phyloP scores from a whole-genome alignment of 2,113 vertebrate species.

The Sander vitreus region DNA sequence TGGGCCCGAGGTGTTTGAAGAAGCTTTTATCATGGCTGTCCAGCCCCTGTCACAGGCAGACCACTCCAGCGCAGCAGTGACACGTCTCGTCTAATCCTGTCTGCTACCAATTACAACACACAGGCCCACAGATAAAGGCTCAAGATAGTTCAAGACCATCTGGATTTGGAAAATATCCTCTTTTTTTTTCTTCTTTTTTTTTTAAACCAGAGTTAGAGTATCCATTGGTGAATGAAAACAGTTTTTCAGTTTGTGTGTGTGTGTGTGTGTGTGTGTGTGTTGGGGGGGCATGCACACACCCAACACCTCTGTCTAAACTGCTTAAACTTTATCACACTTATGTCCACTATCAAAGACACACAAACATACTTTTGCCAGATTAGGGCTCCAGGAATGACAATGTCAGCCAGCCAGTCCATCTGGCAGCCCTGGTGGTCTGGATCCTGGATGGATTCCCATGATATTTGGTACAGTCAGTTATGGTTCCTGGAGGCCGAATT shows the following conservation, averaged over 20 bases:
- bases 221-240: background rate
- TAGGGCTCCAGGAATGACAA: background rate
- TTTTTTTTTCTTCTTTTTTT: too few relatives aligned
- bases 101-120: conserved; percentile 51
- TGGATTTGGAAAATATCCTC: conserved; percentile 36
- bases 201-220: background rate
- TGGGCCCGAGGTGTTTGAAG: conserved; percentile 55
- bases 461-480: too few relatives aligned
- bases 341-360: background rate
- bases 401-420: too few relatives aligned
- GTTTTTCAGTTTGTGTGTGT: background rate
- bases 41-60: conserved; percentile 46
- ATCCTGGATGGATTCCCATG: too few relatives aligned
- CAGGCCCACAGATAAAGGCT: conserved; percentile 33
- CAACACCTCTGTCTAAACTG: background rate
- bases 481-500: too few relatives aligned
- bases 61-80: conserved; percentile 27
- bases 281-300: too few relatives aligned
- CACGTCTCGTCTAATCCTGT: conserved; percentile 51
- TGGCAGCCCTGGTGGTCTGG: too few relatives aligned
- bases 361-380: background rate
- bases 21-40: conserved; percentile 68
- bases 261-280: background rate
- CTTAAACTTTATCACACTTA: background rate
- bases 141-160: conserved; percentile 45